These are phyloP conservation scores for Kryptolebias marmoratus DNA, from an alignment of 2,113 vertebrate species.

Conservation along the genomic window DNA sequence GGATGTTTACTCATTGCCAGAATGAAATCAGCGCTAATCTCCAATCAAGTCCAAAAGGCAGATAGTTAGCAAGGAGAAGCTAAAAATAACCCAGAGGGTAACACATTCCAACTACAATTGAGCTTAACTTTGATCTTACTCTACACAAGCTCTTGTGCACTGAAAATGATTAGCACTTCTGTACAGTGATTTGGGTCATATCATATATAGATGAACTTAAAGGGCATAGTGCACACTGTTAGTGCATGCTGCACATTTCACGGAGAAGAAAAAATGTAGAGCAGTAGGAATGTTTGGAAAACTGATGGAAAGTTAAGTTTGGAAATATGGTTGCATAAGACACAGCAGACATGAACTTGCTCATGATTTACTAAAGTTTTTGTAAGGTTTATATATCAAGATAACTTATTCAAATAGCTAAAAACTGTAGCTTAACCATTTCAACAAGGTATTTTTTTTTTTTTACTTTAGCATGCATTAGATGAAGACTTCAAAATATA, in stretches of 20 bases:
- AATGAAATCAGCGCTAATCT: conserved; percentile 80
- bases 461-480: background rate
- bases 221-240: conserved; percentile 45
- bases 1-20: conserved; percentile 81
- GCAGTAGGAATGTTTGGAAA: conserved; percentile 43
- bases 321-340: conserved; percentile 38
- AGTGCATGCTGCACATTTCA: conserved; percentile 39
- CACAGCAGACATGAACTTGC: no score
- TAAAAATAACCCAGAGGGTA: conserved; percentile 71
- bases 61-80: conserved; percentile 77
- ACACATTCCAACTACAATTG: conserved; percentile 64
- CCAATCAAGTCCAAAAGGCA: conserved; percentile 79
- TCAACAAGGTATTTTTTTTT: background rate
- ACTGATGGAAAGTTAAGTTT: conserved; percentile 39
- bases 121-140: conserved; percentile 74
- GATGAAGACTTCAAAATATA: conserved; percentile 19
- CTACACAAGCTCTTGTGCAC: conserved; percentile 51
- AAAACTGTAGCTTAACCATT: no score
- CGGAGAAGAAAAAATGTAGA: conserved; percentile 52
- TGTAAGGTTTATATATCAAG: background rate
- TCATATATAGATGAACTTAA: conserved; percentile 62
- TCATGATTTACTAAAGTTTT: background rate
- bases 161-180: conserved; percentile 79
- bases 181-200: conserved; percentile 57
- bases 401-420: no score